Base-by-base conservation (phyloP, 2,113 vertebrate genomes). In the Geococcyx californianus region DNA sequence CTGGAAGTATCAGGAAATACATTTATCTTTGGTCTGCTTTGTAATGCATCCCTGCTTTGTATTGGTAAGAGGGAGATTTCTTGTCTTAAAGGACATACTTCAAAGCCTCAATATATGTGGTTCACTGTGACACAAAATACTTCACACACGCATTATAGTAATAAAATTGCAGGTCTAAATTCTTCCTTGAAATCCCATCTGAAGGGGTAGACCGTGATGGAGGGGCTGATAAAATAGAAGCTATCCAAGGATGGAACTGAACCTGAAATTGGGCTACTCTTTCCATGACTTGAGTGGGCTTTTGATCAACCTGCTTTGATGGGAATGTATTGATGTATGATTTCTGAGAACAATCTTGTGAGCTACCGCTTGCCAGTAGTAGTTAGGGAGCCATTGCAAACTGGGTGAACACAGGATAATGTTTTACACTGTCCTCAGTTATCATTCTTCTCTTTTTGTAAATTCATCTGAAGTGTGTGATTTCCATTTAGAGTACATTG, bases 381-480 rank as follows among this genome's bases (percentile, higher is more conserved):
- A 45, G 60, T 28, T 13, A 25, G 55, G 45, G 70, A 89, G 42
- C 44, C 33, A 11, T 6, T 69, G 66, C 79, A 78, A 77, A 51
- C 28, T 24, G 45, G 54, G 36, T 84, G 58, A 13, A 33, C 78
- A 63, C 15, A 17, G 66, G 84, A 23, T 62, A 29, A 45, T 28
- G 59, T 75, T 66, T 67, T 69, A 54, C 26, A 6, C 70, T 77
- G 56, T 94, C 91, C 73, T 86, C 80, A 47, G 88, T 85, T 81
- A 89, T 96, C 93, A 91, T 44, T 89, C 80, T 74, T 93, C 78
- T 96, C 24, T 49, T 84, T 36, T 38, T 86, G 38, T 95, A 96
- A 97, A 82, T 34, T 75, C 77, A 93, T 87, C 79, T 94, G 94
- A 97, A 97, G 47, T 94, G 82, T 0, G 0, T 59, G 90, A 95